Evolutionary conservation across 2,797 vertebrate species (phyloP), one percentile per base, ranked within the genome.

Genomic region (Percopsis omiscomaycus): DNA sequence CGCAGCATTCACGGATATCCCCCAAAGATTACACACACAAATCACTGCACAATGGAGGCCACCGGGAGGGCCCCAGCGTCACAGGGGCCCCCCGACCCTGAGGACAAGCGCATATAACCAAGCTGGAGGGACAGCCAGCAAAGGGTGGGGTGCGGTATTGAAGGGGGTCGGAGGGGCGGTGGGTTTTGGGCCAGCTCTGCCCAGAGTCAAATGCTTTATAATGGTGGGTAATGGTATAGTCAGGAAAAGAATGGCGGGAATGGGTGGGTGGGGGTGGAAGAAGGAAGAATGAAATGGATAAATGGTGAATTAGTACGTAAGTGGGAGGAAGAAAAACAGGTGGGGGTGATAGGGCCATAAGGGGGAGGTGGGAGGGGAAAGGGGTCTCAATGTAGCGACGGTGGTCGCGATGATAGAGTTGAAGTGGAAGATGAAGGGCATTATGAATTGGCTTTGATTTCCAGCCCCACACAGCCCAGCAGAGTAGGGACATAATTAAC

Each of bases 1-100:
- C 92, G 81, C 89, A 93, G 93, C 93, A 94, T 95, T 95, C 94
- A 92, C 89, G 82, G 91, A 92, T 92, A 94, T 94, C 93, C 92
- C 91, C 90, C 90, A 88, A 93, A 98, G 94, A 96, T 96, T 95
- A 93, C 92, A 90, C 85, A 94, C 94, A 96, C 95, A 96, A 98
- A 97, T 96, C 96, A 97, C 93, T 85, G 81, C 86, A 94, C 94
- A 94, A 94, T 94, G 91, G 94, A 91, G 93, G 91, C 90, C 72
- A 74, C 91, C 91, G 89, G 92, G 92, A 89, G 88, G 92, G 87
- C 91, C 89, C 80, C 85, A 84, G 88, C 89, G 81, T 86, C 92
- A 89, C 93, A 91, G 94, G 94, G 91, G 91, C 91, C 83, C 91
- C 80, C 80, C 80, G 80, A 88, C 89, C 88, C 88, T 79, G 89